Percentiles rank a stretch among this genome's conserved stretches.
phyloP scores from a whole-genome alignment of 2,113 vertebrate genomes.

The Cettia cetti region DNA sequence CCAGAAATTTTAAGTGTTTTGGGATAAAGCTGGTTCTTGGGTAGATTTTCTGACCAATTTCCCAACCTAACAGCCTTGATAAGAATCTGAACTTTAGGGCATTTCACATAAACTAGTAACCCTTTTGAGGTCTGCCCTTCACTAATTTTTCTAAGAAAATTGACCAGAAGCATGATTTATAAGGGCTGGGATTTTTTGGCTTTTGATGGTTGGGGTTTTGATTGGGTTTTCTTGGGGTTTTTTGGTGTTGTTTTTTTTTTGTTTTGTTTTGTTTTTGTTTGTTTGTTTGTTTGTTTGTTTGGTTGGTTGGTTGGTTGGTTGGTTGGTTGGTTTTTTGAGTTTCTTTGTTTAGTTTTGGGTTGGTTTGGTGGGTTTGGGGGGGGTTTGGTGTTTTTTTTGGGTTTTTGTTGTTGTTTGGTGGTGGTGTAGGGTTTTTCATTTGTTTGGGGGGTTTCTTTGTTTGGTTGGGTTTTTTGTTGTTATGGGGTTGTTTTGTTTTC shows the following conservation, averaged over 20 bases:
- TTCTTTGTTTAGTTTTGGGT: too few relatives aligned
- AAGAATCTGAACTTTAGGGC: not conserved
- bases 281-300: not conserved
- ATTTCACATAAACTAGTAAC: not conserved
- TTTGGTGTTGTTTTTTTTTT: too few relatives aligned
- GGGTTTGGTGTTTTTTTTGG: not conserved
- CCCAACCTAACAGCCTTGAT: not conserved
- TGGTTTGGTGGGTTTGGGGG: not conserved
- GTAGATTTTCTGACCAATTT: not conserved
- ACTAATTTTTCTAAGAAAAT: not conserved
- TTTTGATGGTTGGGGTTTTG: not conserved
- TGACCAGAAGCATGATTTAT: not conserved
- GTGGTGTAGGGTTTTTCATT: not conserved
- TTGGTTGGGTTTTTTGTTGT: not conserved
- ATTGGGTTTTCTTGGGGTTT: not conserved
- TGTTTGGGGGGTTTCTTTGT: not conserved
- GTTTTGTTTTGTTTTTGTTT: too few relatives aligned
- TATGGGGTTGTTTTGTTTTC: not conserved
- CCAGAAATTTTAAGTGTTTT: not conserved
- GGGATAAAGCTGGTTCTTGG: not conserved
- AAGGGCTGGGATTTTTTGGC: fast-evolving
- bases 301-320: not conserved
- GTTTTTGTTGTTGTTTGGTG: not conserved
- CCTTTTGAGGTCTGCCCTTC: not conserved
- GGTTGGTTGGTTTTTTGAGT: too few relatives aligned